Percentiles rank a stretch among this genome's conserved stretches.
phyloP scores from a whole-genome alignment of 2,888 invertebrate species.

The Brachyptera putata region DNA sequence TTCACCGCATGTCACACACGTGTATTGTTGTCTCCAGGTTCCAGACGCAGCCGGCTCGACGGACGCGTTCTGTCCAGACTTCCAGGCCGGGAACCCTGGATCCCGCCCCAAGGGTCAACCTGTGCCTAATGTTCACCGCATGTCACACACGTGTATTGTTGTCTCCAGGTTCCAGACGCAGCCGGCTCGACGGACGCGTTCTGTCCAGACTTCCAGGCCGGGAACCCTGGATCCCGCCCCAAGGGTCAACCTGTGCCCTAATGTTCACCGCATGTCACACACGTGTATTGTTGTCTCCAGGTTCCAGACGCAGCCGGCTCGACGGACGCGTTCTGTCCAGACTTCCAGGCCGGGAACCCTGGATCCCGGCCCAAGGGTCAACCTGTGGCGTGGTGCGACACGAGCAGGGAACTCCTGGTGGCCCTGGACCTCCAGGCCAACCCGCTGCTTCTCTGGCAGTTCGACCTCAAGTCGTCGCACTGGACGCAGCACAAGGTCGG shows the following conservation, averaged over 20 bases:
- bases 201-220: constrained; percentile 36
- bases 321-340: constrained; percentile 35
- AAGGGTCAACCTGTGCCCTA: constrained; percentile 35
- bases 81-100: constrained; percentile 33
- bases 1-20: no score
- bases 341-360: constrained; percentile 34
- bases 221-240: background rate
- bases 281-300: no score
- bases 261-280: no score
- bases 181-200: constrained; percentile 29
- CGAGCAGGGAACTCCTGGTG: constrained; percentile 34
- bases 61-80: constrained; percentile 36
- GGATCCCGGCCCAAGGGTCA: constrained; percentile 32
- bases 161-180: no score
- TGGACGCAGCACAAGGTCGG: constrained; percentile 26
- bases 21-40: no score
- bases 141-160: no score
- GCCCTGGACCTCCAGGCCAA: constrained; percentile 33
- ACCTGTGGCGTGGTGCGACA: constrained; percentile 37
- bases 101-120: constrained; percentile 33
- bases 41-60: no score
- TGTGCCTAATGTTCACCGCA: constrained; percentile 39
- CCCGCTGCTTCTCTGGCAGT: constrained; percentile 28
- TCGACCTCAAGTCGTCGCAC: constrained; percentile 26
- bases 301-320: no score